phyloP scores from a whole-genome alignment of 2,113 vertebrate species.

The Galeopterus variegatus region DNA sequence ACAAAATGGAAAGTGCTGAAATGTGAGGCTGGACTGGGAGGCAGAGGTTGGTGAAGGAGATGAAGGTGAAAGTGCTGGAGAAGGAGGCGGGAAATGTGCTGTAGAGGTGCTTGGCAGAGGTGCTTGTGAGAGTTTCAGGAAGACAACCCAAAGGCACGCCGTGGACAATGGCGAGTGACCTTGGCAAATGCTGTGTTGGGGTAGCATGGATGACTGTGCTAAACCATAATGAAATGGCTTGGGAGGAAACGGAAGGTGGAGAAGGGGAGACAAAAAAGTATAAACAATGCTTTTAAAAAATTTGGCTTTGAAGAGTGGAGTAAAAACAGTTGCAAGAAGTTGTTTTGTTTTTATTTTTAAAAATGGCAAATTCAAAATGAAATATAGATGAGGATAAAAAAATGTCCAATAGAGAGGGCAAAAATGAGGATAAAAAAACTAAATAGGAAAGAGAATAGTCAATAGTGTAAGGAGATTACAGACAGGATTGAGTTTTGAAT shows the following conservation, averaged over 20 bases:
- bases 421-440: not conserved
- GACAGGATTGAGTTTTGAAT: not conserved
- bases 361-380: not conserved
- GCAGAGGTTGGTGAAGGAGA: not conserved
- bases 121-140: too few species aligned
- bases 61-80: not conserved
- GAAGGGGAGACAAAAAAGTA: not conserved
- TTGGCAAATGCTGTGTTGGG: accelerated
- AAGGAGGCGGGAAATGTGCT: too few species aligned
- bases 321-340: not conserved
- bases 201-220: not conserved
- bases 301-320: not conserved
- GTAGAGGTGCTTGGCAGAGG: too few species aligned
- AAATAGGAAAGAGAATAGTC: not conserved
- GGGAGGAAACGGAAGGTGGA: not conserved
- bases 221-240: not conserved
- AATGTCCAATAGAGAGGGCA: not conserved
- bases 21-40: not conserved
- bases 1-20: not conserved
- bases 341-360: slow-evolving; percentile 33
- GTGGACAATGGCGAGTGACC: accelerated
- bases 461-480: not conserved
- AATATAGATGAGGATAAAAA: not conserved
- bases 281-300: not conserved
- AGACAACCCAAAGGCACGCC: accelerated